These are phyloP conservation scores for Drymodes brunneopygia DNA, from an alignment of 2,113 vertebrate species.

Conservation along the genomic window DNA sequence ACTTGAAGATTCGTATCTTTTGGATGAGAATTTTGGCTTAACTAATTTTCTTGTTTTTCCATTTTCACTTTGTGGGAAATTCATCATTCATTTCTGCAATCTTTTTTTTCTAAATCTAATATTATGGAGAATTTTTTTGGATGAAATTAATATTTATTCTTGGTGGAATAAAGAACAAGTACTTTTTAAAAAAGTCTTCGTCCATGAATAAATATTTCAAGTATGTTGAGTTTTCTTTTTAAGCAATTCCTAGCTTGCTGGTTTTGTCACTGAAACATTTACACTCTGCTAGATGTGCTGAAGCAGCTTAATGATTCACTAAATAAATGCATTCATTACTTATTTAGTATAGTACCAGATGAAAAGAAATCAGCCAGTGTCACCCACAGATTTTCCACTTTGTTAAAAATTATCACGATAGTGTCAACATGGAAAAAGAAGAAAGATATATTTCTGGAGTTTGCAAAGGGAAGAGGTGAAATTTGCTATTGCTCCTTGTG, in stretches of 20 bases:
- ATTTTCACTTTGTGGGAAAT: not conserved
- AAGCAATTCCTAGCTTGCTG: not conserved
- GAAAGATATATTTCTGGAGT: not conserved
- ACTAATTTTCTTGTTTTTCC: not conserved
- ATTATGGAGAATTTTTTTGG: not conserved
- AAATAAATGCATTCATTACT: conserved; percentile 60
- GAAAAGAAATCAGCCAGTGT: not conserved
- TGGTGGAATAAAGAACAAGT: not conserved
- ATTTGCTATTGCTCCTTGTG: not conserved
- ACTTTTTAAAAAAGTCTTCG: not conserved
- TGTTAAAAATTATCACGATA: not conserved
- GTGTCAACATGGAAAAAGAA: not conserved
- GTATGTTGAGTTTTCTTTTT: not conserved
- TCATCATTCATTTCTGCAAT: not conserved
- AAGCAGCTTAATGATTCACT: conserved; percentile 54
- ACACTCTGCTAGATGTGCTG: not conserved
- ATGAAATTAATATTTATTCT: not conserved
- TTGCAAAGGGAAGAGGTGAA: not conserved
- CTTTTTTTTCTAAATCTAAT: not conserved
- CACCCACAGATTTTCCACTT: not conserved
- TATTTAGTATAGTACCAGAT: conserved; percentile 20
- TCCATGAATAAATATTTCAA: not conserved
- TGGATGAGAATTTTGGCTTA: not conserved
- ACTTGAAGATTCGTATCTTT: not conserved
- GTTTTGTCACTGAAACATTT: not conserved